A percentile compares a stretch with the other conserved stretches of the same genome.
Evolutionary conservation across 2,113 vertebrate species (phyloP).

Genomic region (western clawed frog (Xenopus tropicalis)): UCB_Xtro_10.0 CM004446.2:20592001-20592500

Average conservation of each 20-base stretch:
- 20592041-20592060: conserved; percentile 3
- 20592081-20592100: background rate
- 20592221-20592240: background rate
- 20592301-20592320: too few relatives aligned
- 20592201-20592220: background rate
- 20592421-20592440: too few relatives aligned
- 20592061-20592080: background rate
- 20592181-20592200: conserved; percentile 2
- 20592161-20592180: background rate
- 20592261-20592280: too few relatives aligned
- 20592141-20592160: background rate
- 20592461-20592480: too few relatives aligned
- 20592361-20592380: too few relatives aligned
- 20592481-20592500: too few relatives aligned
- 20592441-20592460: too few relatives aligned
- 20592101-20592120: background rate
- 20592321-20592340: too few relatives aligned
- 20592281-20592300: background rate
- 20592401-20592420: too few relatives aligned
- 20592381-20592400: too few relatives aligned
- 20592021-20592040: conserved; percentile 2
- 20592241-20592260: background rate
- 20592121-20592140: background rate
- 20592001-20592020: background rate
- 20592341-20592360: too few relatives aligned